A percentile compares a stretch with the other conserved stretches of the same genome.
phyloP scores from a whole-genome alignment of 2,888 invertebrate species.

The Oithona nana region DNA sequence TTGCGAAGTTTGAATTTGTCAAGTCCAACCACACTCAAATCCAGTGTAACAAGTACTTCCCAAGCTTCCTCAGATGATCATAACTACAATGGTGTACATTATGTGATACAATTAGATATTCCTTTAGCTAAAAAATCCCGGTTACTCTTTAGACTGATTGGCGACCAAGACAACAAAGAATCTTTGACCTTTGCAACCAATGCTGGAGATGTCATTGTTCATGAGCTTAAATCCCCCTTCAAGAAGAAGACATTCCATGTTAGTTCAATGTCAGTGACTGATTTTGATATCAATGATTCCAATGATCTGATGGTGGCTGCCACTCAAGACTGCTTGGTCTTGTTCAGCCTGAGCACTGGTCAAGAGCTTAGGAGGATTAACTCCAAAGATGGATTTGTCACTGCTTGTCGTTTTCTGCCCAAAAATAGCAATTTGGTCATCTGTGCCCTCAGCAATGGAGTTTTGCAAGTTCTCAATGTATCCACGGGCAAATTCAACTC shows the following conservation, averaged over 20 bases:
- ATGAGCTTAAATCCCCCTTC: background rate
- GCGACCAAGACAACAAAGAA: background rate
- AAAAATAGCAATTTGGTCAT: slow-evolving; percentile 11
- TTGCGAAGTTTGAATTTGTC: background rate
- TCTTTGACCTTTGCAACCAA: background rate
- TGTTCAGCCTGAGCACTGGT: background rate
- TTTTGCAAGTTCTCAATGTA: background rate
- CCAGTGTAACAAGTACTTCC: too few relatives aligned
- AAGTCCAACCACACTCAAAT: background rate
- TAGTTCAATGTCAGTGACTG: background rate
- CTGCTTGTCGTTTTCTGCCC: slow-evolving; percentile 9
- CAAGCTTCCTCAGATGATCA: too few relatives aligned
- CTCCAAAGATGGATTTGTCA: background rate
- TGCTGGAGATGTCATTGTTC: background rate
- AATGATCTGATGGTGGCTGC: slow-evolving; percentile 1
- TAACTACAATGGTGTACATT: slow-evolving; percentile 1
- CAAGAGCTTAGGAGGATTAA: background rate
- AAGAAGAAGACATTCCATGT: background rate
- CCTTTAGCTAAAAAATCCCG: background rate
- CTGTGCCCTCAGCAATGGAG: background rate
- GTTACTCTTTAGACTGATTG: background rate
- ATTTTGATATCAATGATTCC: slow-evolving; percentile 10
- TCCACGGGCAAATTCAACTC: slow-evolving; percentile 10
- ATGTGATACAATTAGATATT: background rate
- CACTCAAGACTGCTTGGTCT: background rate